Evolutionary conservation across 2,797 vertebrate species (phyloP), one percentile per base, ranked within the genome.

Genomic region (Cossypha niveicapilla): DNA sequence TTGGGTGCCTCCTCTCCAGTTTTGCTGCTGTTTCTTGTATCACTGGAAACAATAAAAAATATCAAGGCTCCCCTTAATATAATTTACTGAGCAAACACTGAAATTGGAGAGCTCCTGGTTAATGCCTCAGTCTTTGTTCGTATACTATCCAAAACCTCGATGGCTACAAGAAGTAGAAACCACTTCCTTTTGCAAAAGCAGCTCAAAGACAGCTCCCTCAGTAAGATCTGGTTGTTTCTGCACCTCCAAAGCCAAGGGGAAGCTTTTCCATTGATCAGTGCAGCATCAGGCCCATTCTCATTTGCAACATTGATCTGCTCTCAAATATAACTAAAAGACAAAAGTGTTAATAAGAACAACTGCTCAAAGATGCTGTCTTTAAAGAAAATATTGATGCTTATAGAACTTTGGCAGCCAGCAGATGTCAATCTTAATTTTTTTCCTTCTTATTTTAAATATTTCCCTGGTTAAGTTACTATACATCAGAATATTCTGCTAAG

Each of bases 351-450:
- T 96, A 97, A 94, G 94, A 92, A 85, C 95, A 93, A 97, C 96
- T 96, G 96, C 72, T 95, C 90, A 86, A 94, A 95, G 96, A 98
- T 97, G 97, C 97, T 98, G 98, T 98, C 98, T 98, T 97, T 98
- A 98, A 98, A 97, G 97, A 97, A 98, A 97, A 97, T 96, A 97
- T 94, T 97, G 97, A 96, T 97, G 96, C 96, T 96, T 97, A 96
- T 97, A 97, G 95, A 95, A 93, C 97, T 95, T 94, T 96, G 96
- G 95, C 96, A 97, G 94, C 86, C 92, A 90, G 92, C 94, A 96
- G 94, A 97, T 96, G 97, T 96, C 92, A 96, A 96, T 93, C 91
- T 96, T 95, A 86, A 93, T 92, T 96, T 96, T 96, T 93, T 91
- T 94, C 68, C 95, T 90, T 95, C 96, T 95, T 95, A 96, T 95